Evolutionary conservation across 2,888 invertebrate species (phyloP).

Genomic region (Lysandra bellargus): DNA sequence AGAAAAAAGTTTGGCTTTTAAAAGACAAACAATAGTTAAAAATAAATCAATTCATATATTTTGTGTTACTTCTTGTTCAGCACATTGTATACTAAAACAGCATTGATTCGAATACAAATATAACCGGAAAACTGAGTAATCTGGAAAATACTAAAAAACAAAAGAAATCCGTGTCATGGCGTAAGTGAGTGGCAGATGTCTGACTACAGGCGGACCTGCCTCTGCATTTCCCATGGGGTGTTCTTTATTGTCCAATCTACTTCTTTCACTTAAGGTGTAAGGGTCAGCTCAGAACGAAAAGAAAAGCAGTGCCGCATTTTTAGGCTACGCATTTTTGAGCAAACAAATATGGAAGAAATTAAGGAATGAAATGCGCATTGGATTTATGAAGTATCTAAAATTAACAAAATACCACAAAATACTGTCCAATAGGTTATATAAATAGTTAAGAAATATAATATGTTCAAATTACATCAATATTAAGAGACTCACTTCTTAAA

Average conservation of each 20-base stretch:
- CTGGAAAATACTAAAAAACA: not conserved
- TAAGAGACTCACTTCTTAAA: not conserved
- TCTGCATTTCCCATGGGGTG: constrained; percentile 10
- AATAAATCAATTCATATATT: too few species aligned
- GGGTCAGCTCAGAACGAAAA: not conserved
- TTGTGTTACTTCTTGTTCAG: too few species aligned
- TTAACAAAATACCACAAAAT: too few species aligned
- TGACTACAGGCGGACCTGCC: not conserved
- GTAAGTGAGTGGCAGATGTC: constrained; percentile 17
- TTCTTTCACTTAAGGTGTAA: not conserved
- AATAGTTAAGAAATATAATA: too few species aligned
- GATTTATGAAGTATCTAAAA: too few species aligned
- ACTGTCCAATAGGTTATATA: too few species aligned
- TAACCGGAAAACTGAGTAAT: not conserved
- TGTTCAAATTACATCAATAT: not conserved
- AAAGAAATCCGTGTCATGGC: not conserved
- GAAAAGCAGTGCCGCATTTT: not conserved
- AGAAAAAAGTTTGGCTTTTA: too few species aligned
- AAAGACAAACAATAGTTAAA: too few species aligned
- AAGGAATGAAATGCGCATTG: too few species aligned
- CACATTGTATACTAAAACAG: too few species aligned
- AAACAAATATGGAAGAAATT: too few species aligned
- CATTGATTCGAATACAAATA: too few species aligned
- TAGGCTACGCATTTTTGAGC: not conserved
- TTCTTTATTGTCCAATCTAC: not conserved